Evolutionary conservation across 2,797 vertebrate species (phyloP).

Genomic region (Numenius phaeopus): DNA sequence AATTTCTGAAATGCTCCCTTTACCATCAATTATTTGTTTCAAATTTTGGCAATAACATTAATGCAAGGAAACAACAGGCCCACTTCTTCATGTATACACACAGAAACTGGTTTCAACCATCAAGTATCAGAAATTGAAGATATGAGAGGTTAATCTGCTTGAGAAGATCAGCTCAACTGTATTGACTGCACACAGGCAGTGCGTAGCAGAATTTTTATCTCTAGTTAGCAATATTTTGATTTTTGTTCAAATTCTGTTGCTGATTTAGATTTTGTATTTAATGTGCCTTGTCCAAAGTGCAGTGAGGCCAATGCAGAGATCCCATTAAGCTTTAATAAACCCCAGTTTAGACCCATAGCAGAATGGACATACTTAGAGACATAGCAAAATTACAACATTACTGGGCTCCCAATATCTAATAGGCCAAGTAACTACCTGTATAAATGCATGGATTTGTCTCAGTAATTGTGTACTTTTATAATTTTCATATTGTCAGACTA

Average conservation of each 20-base stretch:
- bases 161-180: neutral
- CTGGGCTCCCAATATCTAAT: neutral
- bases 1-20: neutral
- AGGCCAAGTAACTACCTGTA: neutral
- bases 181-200: neutral
- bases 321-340: neutral
- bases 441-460: neutral
- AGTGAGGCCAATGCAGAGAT: neutral
- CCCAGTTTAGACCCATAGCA: neutral
- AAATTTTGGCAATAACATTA: neutral
- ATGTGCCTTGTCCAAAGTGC: neutral
- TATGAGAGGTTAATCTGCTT: neutral
- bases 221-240: neutral
- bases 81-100: neutral
- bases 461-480: neutral
- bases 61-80: neutral
- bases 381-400: neutral
- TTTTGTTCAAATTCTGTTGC: neutral
- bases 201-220: neutral
- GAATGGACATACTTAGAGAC: neutral
- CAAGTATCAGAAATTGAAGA: neutral
- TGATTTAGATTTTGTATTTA: neutral
- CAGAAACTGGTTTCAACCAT: neutral
- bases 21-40: neutral
- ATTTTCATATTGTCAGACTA: neutral